These are phyloP conservation scores for Probaryconus sp. DNA, from an alignment of 1,140 invertebrate genomes.

Conservation along the genomic window DNA sequence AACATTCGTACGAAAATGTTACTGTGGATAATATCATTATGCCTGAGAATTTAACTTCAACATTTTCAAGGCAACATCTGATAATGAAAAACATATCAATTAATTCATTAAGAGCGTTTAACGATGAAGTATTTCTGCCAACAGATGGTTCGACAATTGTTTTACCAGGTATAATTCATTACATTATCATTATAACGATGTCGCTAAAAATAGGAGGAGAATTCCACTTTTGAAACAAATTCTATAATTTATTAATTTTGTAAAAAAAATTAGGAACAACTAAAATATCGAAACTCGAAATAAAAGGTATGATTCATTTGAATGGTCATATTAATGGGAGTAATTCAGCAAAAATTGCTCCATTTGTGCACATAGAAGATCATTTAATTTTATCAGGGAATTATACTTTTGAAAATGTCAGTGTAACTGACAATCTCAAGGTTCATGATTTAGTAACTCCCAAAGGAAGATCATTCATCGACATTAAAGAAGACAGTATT, in stretches of 20 bases:
- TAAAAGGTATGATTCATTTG: conserved; percentile 43
- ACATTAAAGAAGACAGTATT: conserved; percentile 52
- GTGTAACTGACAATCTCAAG: conserved; percentile 40
- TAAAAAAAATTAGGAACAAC: conserved; percentile 23
- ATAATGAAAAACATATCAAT: too few species aligned
- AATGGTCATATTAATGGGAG: conserved; percentile 54
- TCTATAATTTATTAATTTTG: neutral
- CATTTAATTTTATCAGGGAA: conserved; percentile 32
- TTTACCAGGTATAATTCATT: neutral
- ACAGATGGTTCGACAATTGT: too few species aligned
- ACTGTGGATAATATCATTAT: neutral
- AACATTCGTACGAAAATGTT: conserved; percentile 4
- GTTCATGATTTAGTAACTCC: conserved; percentile 49
- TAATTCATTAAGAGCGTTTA: too few species aligned
- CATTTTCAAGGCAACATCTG: too few species aligned
- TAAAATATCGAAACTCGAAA: conserved; percentile 42
- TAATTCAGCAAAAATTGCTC: conserved; percentile 18
- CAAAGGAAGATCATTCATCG: conserved; percentile 51
- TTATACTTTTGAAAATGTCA: conserved; percentile 53
- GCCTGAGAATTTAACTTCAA: neutral
- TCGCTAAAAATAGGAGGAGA: conserved; percentile 12
- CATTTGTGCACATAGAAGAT: conserved; percentile 23
- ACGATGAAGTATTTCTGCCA: too few species aligned
- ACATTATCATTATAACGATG: conserved; percentile 6
- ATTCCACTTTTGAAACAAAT: too few species aligned